Evolutionary conservation across 1,140 invertebrate genomes (phyloP).

Genomic region (Prorops nasuta): DNA sequence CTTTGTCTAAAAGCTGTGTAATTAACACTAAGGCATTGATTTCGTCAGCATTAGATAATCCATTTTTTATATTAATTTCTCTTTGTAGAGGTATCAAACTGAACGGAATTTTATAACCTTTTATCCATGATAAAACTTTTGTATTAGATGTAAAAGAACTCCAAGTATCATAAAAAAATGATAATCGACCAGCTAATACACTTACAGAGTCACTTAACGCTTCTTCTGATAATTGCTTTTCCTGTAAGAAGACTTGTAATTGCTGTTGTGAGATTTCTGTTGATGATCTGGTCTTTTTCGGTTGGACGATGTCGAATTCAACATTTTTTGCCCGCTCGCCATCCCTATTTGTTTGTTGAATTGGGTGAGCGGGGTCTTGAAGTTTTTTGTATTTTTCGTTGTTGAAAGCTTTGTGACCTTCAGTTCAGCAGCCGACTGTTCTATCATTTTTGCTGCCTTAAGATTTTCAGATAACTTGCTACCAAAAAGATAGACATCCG

Average conservation of each 20-base stretch:
- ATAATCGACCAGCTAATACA: background rate
- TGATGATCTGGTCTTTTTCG: too few species aligned
- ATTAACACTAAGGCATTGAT: background rate
- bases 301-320: too few species aligned
- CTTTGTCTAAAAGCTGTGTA: background rate
- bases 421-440: too few species aligned
- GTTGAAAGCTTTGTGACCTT: too few species aligned
- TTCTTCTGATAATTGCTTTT: background rate
- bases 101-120: background rate
- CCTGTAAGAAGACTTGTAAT: too few species aligned
- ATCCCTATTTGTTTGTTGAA: too few species aligned
- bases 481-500: background rate
- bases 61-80: background rate
- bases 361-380: too few species aligned
- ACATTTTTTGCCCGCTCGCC: too few species aligned
- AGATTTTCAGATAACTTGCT: background rate
- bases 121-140: background rate
- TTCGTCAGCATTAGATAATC: background rate
- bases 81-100: background rate
- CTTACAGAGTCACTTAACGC: too few species aligned
- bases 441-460: background rate
- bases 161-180: background rate
- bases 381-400: too few species aligned
- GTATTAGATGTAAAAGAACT: background rate
- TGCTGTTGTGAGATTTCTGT: too few species aligned